These are phyloP conservation scores for Atherinomorus stipes DNA, from an alignment of 2,113 vertebrate species.

Conservation along the genomic window DNA sequence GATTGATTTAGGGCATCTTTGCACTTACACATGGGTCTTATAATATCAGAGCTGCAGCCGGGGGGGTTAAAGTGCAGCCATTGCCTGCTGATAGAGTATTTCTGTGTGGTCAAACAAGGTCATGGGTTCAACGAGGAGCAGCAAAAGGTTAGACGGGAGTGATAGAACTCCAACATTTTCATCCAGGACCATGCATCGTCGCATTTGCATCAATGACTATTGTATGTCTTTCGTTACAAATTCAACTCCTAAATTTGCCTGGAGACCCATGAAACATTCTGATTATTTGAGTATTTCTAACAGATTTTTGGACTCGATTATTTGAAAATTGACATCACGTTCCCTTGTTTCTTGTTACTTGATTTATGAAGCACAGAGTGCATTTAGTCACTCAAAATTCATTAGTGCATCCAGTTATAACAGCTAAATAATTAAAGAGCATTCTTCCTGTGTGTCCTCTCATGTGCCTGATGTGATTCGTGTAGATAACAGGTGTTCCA, in stretches of 20 bases:
- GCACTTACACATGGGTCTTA: constrained; percentile 20
- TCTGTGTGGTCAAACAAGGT: constrained; percentile 74
- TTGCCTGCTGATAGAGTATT: constrained; percentile 66
- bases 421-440: constrained; percentile 24
- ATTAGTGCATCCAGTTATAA: constrained; percentile 40
- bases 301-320: not conserved
- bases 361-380: constrained; percentile 14
- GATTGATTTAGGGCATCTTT: constrained; percentile 33
- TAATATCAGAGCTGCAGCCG: not conserved
- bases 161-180: constrained; percentile 33
- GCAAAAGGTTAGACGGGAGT: constrained; percentile 43
- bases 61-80: constrained; percentile 40
- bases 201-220: constrained; percentile 1
- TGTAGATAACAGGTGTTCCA: constrained; percentile 59
- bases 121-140: constrained; percentile 48
- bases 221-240: not conserved
- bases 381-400: constrained; percentile 42
- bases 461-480: constrained; percentile 55
- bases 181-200: constrained; percentile 6
- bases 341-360: constrained; percentile 1
- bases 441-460: constrained; percentile 50
- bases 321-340: not conserved
- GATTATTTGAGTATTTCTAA: not conserved
- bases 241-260: not conserved
- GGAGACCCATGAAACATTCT: not conserved